Evolutionary conservation across 2,888 invertebrate genomes (phyloP).

Genomic region (Noctua comes): DNA sequence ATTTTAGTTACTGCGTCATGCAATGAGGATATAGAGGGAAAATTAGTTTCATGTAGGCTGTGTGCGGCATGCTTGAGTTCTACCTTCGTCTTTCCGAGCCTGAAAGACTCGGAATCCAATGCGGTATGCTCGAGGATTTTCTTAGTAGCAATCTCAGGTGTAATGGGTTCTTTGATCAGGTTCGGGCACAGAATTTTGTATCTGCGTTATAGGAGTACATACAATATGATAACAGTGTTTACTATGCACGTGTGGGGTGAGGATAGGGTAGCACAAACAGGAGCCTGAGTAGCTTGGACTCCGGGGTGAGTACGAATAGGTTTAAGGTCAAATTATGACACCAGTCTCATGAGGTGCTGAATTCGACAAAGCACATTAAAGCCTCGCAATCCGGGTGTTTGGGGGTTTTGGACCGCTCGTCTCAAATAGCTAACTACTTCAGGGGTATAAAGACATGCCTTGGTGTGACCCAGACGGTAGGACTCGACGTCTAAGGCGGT

Average conservation of each 20-base stretch:
- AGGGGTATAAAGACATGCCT: constrained; percentile 93
- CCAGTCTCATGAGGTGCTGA: constrained; percentile 82
- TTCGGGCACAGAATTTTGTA: constrained; percentile 99
- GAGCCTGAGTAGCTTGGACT: constrained; percentile 84
- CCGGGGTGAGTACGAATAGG: constrained; percentile 77
- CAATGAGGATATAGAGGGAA: constrained; percentile 72
- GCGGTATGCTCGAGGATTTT: constrained; percentile 95
- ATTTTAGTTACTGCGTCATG: constrained; percentile 69
- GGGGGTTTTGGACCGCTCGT: constrained; percentile 75
- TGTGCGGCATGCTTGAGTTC: constrained; percentile 77
- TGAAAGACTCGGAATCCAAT: constrained; percentile 98
- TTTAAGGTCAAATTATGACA: constrained; percentile 78
- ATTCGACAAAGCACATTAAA: constrained; percentile 79
- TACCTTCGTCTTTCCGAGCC: constrained; percentile 99
- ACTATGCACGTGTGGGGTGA: constrained; percentile 68
- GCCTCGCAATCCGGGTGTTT: constrained; percentile 74
- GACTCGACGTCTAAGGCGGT: constrained; percentile 96
- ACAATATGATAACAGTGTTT: constrained; percentile 80
- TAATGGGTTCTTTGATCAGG: constrained; percentile 93
- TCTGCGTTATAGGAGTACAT: constrained; percentile 92
- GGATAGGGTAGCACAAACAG: constrained; percentile 77
- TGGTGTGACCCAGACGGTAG: constrained; percentile 99
- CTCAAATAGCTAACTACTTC: constrained; percentile 82
- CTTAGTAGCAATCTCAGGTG: constrained; percentile 94
- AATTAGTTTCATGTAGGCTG: constrained; percentile 72